These are phyloP conservation scores for Thereva nobilitata DNA, from an alignment of 2,888 invertebrate species.

Conservation along the genomic window DNA sequence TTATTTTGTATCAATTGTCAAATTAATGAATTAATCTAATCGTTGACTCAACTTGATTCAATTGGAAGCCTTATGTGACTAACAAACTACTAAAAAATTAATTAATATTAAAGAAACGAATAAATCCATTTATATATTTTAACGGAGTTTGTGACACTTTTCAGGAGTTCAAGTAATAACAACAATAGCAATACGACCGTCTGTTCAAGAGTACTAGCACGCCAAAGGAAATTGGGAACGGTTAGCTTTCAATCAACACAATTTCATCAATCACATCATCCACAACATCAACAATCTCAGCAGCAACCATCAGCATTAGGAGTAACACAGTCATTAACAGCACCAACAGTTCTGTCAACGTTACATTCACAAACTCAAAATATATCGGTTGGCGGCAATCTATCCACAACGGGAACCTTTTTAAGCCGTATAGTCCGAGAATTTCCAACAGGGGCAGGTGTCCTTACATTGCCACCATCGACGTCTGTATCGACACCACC, in stretches of 20 bases:
- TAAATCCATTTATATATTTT: too few species aligned
- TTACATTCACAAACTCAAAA: slow-evolving; percentile 7
- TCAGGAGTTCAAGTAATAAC: slow-evolving; percentile 36
- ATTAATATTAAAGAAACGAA: too few species aligned
- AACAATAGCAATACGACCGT: slow-evolving; percentile 29
- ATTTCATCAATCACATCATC: slow-evolving; percentile 4
- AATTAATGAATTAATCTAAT: too few species aligned
- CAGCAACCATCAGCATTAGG: background rate
- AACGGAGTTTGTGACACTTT: background rate
- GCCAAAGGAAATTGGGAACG: slow-evolving; percentile 34
- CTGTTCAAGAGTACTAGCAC: slow-evolving; percentile 37
- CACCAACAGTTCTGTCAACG: background rate
- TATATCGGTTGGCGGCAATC: background rate
- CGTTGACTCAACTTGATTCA: too few species aligned
- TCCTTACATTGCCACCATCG: slow-evolving; percentile 7
- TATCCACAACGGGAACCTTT: slow-evolving; percentile 45
- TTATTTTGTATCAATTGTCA: too few species aligned
- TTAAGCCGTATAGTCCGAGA: slow-evolving; percentile 50
- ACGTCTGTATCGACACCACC: slow-evolving; percentile 37
- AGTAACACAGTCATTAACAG: background rate
- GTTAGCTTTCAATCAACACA: slow-evolving; percentile 28
- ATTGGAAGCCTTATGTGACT: too few species aligned
- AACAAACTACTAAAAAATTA: too few species aligned
- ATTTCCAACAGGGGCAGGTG: slow-evolving; percentile 46
- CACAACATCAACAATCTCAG: slow-evolving; percentile 5